Evolutionary conservation across 2,888 invertebrate species (phyloP).

Genomic region (Drosophila greeni): DNA sequence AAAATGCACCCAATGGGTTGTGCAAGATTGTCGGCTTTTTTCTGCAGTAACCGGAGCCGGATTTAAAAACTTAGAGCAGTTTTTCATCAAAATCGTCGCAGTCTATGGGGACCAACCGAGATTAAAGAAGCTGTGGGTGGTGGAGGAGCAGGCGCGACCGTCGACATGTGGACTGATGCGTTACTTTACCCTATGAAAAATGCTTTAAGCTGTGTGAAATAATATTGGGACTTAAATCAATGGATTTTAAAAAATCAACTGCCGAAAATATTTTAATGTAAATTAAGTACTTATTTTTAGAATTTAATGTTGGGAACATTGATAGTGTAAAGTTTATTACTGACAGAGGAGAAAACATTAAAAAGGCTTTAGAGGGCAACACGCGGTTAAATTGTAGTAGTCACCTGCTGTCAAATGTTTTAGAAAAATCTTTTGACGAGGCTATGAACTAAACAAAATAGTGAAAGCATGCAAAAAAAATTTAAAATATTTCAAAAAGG

Average conservation of each 20-base stretch:
- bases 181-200: slow-evolving; percentile 13
- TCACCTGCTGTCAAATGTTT: too few relatives aligned
- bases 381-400: too few relatives aligned
- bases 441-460: too few relatives aligned
- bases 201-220: slow-evolving; percentile 1
- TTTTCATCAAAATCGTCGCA: neutral
- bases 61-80: neutral
- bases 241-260: slow-evolving; percentile 18
- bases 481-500: too few relatives aligned
- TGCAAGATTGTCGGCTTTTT: neutral
- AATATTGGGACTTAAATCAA: slow-evolving; percentile 13
- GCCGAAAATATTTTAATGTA: slow-evolving; percentile 12
- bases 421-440: too few relatives aligned
- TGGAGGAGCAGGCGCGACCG: slow-evolving; percentile 9
- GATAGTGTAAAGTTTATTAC: slow-evolving; percentile 10
- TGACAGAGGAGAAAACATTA: slow-evolving; percentile 15
- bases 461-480: too few relatives aligned
- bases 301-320: neutral
- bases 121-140: slow-evolving; percentile 4
- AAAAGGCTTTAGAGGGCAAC: neutral
- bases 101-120: neutral
- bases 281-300: neutral
- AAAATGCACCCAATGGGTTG: neutral
- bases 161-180: slow-evolving; percentile 25
- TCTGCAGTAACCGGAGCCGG: neutral